These are phyloP conservation scores for Acrossocheilus fasciatus DNA, from an alignment of 2,797 vertebrate genomes.

Conservation along the genomic window DNA sequence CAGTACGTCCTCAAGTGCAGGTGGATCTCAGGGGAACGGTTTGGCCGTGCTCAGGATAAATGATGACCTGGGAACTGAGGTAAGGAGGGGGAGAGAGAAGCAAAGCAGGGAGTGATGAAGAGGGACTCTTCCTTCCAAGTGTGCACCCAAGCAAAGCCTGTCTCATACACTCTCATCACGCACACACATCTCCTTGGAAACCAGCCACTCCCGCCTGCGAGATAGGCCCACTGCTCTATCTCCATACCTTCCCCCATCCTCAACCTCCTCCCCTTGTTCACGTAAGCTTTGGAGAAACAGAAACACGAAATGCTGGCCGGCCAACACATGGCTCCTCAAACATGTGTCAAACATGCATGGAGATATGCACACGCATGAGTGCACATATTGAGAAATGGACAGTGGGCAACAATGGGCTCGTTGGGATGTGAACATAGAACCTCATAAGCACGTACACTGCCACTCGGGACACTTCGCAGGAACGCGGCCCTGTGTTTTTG, in stretches of 20 bases:
- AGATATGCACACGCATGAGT: conserved; percentile 8
- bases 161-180: conserved; percentile 79
- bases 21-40: conserved; percentile 22
- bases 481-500: background rate
- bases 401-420: background rate
- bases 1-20: conserved; percentile 37
- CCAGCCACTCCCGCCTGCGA: conserved; percentile 57
- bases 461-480: conserved; percentile 3
- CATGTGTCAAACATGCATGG: conserved; percentile 30
- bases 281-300: conserved; percentile 40
- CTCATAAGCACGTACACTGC: conserved; percentile 21
- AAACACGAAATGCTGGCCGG: conserved; percentile 14
- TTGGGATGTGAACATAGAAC: conserved; percentile 6
- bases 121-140: conserved; percentile 60
- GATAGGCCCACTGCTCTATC: conserved; percentile 44
- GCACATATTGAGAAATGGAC: background rate
- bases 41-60: conserved; percentile 56
- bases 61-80: conserved; percentile 50
- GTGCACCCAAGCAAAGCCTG: conserved; percentile 78
- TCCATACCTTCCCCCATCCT: conserved; percentile 47
- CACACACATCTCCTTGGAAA: conserved; percentile 63
- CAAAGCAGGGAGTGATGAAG: conserved; percentile 59
- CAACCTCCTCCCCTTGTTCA: conserved; percentile 42
- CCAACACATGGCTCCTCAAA: conserved; percentile 15
- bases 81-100: conserved; percentile 31